Evolutionary conservation across 2,888 invertebrate genomes (phyloP), one percentile per base, ranked within the genome.

Genomic region (Osedax frankpressi): DNA sequence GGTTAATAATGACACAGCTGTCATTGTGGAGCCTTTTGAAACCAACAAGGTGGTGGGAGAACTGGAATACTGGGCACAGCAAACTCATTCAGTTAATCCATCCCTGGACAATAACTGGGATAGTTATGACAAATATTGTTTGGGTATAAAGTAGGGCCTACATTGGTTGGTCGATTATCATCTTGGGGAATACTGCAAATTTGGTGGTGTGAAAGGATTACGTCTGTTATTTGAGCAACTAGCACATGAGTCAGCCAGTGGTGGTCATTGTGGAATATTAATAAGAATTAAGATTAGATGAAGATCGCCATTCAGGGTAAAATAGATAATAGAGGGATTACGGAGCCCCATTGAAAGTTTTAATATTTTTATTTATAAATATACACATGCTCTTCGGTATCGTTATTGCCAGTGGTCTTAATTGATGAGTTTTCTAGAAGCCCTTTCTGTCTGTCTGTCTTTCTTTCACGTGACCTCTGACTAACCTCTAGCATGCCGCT

Each of bases 21-120:
- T 65, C 65, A 65, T 24, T 65, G 65, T 65, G 65, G 24, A 65
- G 65, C 65, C 65, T 65, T 65, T 65, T 65, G 65, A 65, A 65
- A 65, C 65, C 65, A 65, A 65, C 65, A 65, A 65, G 6, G 2
- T 65, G 65, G 65, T 65, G 65, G 65, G 14, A 3, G 65, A 65
- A 65, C n/a, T 24, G 2, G n/a, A 19, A n/a, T n/a, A 65, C 65
- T 14, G 65, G 65, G 65, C 24, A 65, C 1, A 65, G 65, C 65
- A 65, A 65, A 65, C 65, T 65, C 25, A 65, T 65, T 24, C 65
- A 14, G 24, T 65, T 65, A 65, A 65, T 11, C 24, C 24, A 65
- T 19, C 65, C 65, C 65, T 65, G 65, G 65, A 65, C 24, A 65
- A 24, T 25, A 65, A 24, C 1, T 65, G 65, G 65, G 65, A 19